These are phyloP conservation scores for Suillia variegata DNA, from an alignment of 2,888 invertebrate genomes.

Conservation along the genomic window DNA sequence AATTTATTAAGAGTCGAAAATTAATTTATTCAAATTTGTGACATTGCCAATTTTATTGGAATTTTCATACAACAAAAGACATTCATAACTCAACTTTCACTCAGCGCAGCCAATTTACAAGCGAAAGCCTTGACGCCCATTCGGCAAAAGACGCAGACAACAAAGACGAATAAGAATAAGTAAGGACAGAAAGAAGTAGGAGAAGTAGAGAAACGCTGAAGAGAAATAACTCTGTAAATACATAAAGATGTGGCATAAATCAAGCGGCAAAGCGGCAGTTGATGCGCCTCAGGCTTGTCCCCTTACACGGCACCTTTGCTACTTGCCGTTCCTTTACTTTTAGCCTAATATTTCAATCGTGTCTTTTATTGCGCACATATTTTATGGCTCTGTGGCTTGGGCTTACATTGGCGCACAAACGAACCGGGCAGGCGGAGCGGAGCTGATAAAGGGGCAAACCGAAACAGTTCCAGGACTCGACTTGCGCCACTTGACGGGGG, in stretches of 20 bases:
- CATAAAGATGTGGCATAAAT: constrained; percentile 1
- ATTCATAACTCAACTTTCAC: not conserved
- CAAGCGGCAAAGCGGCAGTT: constrained; percentile 1
- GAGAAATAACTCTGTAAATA: constrained; percentile 3
- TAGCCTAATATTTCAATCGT: not conserved
- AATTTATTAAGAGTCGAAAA: too few relatives aligned
- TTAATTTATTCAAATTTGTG: too few relatives aligned
- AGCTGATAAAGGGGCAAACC: too few relatives aligned
- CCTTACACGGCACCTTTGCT: too few relatives aligned
- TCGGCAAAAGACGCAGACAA: too few relatives aligned
- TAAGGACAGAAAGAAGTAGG: too few relatives aligned
- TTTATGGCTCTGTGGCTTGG: not conserved
- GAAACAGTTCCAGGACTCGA: too few relatives aligned
- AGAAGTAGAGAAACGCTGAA: too few relatives aligned
- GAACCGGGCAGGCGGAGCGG: not conserved
- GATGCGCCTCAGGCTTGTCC: not conserved
- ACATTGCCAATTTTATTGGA: too few relatives aligned
- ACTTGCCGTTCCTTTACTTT: too few relatives aligned
- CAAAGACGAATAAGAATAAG: too few relatives aligned
- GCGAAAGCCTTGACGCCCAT: not conserved
- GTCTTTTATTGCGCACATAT: constrained; percentile 3
- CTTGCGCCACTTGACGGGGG: too few relatives aligned
- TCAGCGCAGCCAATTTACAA: not conserved
- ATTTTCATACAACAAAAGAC: not conserved
- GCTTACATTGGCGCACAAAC: not conserved